Percentiles rank a stretch among this genome's conserved stretches.
Conservation (phyloP, 2,888 invertebrate genomes). For the Pelosia muscerda region DNA sequence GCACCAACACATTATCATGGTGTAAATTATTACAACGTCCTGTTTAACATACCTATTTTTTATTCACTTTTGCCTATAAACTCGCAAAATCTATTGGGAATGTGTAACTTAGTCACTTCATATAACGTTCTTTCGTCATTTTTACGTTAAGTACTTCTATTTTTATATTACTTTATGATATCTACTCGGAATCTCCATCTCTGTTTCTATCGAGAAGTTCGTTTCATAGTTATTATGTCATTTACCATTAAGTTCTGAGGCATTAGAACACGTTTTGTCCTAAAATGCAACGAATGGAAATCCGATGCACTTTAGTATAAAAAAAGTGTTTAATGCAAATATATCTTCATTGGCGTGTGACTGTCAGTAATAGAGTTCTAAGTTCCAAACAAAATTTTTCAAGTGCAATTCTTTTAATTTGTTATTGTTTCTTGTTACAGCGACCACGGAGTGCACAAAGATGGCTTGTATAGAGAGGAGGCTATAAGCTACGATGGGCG, state of each 20-base stretch:
- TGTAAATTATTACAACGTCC: slow-evolving; percentile 27
- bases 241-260: too few species aligned
- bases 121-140: too few species aligned
- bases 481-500: slow-evolving; percentile 81
- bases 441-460: slow-evolving; percentile 62
- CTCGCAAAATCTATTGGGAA: background rate
- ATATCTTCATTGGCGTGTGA: background rate
- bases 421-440: slow-evolving; percentile 66
- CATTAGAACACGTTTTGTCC: too few species aligned
- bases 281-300: too few species aligned
- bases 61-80: background rate
- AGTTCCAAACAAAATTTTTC: background rate
- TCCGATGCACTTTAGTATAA: too few species aligned
- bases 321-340: background rate
- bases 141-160: too few species aligned
- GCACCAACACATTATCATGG: slow-evolving; percentile 40
- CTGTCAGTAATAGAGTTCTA: background rate
- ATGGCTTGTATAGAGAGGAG: slow-evolving; percentile 79
- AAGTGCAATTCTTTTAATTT: background rate
- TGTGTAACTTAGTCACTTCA: background rate
- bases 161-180: too few species aligned
- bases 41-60: background rate
- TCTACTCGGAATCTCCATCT: too few species aligned
- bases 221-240: background rate
- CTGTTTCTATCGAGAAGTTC: too few species aligned